phyloP scores from a whole-genome alignment of 2,113 vertebrate genomes.

The Ptychochromis oligacanthus region DNA sequence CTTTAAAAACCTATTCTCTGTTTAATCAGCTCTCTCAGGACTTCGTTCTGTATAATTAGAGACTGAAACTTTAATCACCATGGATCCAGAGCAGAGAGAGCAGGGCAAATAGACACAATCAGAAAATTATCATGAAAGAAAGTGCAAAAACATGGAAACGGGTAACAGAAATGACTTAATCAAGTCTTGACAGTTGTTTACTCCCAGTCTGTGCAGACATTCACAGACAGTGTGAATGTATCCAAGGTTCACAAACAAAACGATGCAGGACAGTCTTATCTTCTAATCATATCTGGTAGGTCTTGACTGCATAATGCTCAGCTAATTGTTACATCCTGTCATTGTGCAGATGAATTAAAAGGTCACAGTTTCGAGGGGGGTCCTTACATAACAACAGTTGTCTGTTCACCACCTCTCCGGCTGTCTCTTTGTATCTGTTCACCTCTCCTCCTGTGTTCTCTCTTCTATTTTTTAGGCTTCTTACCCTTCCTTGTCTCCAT shows the following conservation, averaged over 20 bases:
- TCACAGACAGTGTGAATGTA: neutral
- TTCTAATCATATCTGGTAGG: neutral
- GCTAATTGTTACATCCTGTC: conserved; percentile 23
- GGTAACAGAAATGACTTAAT: neutral
- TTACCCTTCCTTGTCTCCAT: neutral
- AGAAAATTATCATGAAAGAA: neutral
- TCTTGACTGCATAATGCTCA: conserved; percentile 8
- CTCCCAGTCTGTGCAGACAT: neutral
- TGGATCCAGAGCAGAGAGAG: conserved; percentile 42
- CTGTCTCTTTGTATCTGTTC: conserved; percentile 27
- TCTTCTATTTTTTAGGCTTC: neutral
- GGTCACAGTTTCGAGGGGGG: conserved; percentile 52
- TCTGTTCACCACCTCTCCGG: conserved; percentile 16
- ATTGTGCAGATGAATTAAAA: conserved; percentile 33
- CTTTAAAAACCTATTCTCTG: conserved; percentile 45
- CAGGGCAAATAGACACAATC: conserved; percentile 12
- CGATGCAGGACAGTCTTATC: neutral
- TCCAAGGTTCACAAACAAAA: neutral
- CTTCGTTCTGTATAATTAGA: conserved; percentile 65
- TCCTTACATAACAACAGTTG: conserved; percentile 32
- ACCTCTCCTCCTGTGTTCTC: neutral
- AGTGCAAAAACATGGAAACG: neutral
- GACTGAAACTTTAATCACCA: conserved; percentile 65
- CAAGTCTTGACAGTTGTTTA: neutral
- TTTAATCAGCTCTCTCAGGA: conserved; percentile 72